Base-by-base conservation (phyloP, 2,113 vertebrate genomes). In the Craseonycteris thonglongyai region DNA sequence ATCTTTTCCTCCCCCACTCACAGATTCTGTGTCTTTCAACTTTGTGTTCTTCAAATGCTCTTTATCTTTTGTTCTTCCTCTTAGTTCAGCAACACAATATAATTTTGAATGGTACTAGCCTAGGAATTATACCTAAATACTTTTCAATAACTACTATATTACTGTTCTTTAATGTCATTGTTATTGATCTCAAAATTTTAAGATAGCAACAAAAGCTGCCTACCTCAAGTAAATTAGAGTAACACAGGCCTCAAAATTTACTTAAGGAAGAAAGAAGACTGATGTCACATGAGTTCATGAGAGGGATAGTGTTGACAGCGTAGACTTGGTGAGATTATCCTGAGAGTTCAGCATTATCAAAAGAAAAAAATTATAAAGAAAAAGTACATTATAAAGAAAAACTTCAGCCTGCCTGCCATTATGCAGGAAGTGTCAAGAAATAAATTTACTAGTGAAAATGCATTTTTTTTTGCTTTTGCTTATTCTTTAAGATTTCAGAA, bases 201-300 rank as follows among this genome's bases (percentile, higher is more conserved):
- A 56, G 78, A 38, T 33, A 61, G 22, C 30, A 95, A 85, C 82
- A 68, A 68, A 80, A 90, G 63, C 88, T 93, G 47, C 87, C 93
- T 91, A 33, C 13, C 3, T 38, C 40, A 35, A 33, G 84, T 58
- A 90, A 65, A 15, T 61, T 14, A 68, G 71, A 81, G 19, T 90
- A 66, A 45, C 90, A 84, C 51, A 33, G 0, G 1, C 0, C 0
- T 51, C 4, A 68, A 14, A 0, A 35, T 75, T 74, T 35, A 83
- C 15, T 75, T 61, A 74, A 63, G 66, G 11, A 42, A 93, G 26
- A 87, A 54, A 82, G 45, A 47, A 2, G 7, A n/a, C 35, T 42
- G 10, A 85, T 58, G 18, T 38, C 71, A 49, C 2, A 1, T 28
- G 49, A 66, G 78, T 72, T 88, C 22, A 59, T 51, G 40, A 87